Base-by-base conservation (phyloP, 2,797 vertebrate genomes). In the Muscicapa comitata region DNA sequence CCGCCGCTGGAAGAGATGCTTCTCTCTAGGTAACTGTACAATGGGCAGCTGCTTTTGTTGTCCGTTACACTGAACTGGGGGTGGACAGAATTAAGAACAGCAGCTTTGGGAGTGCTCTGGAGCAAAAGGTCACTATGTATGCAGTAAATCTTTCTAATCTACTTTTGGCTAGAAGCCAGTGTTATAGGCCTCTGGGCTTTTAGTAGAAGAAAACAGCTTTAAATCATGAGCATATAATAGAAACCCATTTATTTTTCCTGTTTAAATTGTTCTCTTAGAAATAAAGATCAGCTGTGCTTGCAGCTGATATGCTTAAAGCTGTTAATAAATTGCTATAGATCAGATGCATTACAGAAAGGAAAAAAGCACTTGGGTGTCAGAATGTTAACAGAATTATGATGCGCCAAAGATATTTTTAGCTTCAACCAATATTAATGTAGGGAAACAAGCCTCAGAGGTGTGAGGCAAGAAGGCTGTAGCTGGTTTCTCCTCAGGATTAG, bases 1-100 rank as follows among this genome's bases (percentile, higher is more conserved):
- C 55, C 45, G 0, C 17, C 17, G 66, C 93, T 97, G 96, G 97
- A 97, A 86, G 81, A 96, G 93, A 90, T 95, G 86, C 76, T 68
- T 96, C 88, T 94, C 87, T 67, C 74, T 97, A 97, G 97, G 97
- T 97, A 98, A 98, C 51, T 53, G 80, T 45, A 29, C 54, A 20
- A 24, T 40, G 63, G 35, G 38, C 58, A 70, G 77, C 54, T 66
- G 65, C 53, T 77, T 84, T 74, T 65, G 50, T 73, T 83, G 47
- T 45, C 67, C 2, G 0, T 83, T 40, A 45, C 43, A 18, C 54
- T n/a, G 43, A 42, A 43, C 50, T 74, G 23, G 20, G 73, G 85
- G 38, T 50, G 62, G 40, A 45, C 11, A 53, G 67, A 73, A 18
- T 9, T 54, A 31, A 71, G 26, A 88, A 59, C 31, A 94, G 3